These are phyloP conservation scores for Heliconius sara DNA, from an alignment of 2,888 invertebrate species.

Conservation along the genomic window DNA sequence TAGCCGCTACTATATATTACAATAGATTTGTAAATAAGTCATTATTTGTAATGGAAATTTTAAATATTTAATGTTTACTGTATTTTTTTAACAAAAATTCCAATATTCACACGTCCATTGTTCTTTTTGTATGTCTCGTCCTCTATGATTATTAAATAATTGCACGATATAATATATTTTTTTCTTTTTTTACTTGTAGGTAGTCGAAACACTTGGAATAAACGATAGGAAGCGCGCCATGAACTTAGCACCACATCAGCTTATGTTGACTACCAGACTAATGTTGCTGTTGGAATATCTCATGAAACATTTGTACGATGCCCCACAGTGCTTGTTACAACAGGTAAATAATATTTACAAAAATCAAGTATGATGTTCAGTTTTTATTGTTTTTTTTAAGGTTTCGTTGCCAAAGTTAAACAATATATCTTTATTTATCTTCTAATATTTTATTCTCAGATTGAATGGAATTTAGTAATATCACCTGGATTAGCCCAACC, in stretches of 20 bases:
- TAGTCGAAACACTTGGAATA: conserved; percentile 75
- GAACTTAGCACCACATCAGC: conserved; percentile 84
- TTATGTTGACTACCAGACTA: conserved; percentile 92
- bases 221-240: conserved; percentile 71
- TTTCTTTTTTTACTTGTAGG: conserved; percentile 55
- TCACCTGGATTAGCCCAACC: conserved; percentile 76
- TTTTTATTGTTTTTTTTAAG: neutral
- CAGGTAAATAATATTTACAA: conserved; percentile 83
- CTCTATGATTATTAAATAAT: neutral
- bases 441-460: conserved; percentile 55
- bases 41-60: no score
- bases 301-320: conserved; percentile 97
- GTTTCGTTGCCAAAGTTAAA: neutral
- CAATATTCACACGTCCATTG: neutral
- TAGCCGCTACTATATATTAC: no score
- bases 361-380: no score
- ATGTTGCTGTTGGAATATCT: conserved; percentile 95
- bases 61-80: neutral
- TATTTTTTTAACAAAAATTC: no score
- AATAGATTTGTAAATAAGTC: no score
- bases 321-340: conserved; percentile 92
- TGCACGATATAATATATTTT: neutral
- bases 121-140: neutral
- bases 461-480: conserved; percentile 81
- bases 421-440: neutral